Evolutionary conservation across 2,888 invertebrate genomes (phyloP).

Genomic region (Heliothis peltigera): DNA sequence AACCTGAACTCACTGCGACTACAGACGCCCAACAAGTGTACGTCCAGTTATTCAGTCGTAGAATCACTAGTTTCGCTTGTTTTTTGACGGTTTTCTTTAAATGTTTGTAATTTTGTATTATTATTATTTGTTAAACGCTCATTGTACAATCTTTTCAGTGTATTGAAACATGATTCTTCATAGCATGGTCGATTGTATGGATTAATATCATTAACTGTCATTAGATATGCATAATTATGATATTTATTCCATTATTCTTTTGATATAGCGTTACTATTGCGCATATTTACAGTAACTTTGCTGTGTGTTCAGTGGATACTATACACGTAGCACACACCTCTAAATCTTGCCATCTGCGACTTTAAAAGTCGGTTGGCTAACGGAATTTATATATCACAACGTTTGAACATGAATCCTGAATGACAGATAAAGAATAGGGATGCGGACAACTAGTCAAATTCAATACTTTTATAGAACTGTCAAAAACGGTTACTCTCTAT

Average conservation of each 20-base stretch:
- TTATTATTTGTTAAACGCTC: slow-evolving; percentile 64
- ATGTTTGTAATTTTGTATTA: slow-evolving; percentile 63
- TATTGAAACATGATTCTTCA: slow-evolving; percentile 31
- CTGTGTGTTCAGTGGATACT: background rate
- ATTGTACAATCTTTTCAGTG: slow-evolving; percentile 67
- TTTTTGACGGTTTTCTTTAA: slow-evolving; percentile 68
- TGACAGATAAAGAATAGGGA: background rate
- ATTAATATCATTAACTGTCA: slow-evolving; percentile 18
- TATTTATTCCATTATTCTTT: background rate
- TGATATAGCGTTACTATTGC: too few relatives aligned
- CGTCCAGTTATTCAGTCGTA: slow-evolving; percentile 88
- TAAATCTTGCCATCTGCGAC: background rate
- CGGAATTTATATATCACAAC: background rate
- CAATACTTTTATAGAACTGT: too few relatives aligned
- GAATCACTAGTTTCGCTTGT: slow-evolving; percentile 86
- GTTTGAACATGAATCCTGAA: background rate
- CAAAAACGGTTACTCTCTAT: too few relatives aligned
- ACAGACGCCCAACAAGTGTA: slow-evolving; percentile 97
- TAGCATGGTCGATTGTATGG: slow-evolving; percentile 25
- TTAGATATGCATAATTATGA: background rate
- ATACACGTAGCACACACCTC: background rate
- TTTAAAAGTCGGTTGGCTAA: background rate
- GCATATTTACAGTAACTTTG: too few relatives aligned
- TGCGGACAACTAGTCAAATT: too few relatives aligned
- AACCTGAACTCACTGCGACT: slow-evolving; percentile 97